Evolutionary conservation across 2,888 invertebrate genomes (phyloP).

Genomic region (Isoperla grammatica): DNA sequence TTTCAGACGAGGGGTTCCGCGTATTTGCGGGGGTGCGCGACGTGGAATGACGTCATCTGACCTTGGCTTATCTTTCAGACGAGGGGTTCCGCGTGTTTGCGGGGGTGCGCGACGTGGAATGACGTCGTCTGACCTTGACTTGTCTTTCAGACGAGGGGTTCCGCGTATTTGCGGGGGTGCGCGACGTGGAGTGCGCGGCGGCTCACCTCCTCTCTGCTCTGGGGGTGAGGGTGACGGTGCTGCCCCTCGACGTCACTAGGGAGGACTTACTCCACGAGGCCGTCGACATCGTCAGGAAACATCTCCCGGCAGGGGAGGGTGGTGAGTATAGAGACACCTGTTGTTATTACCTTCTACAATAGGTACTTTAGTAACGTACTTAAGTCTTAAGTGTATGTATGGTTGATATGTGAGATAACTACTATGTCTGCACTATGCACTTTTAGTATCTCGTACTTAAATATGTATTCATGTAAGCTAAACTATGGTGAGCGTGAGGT

Average conservation of each 20-base stretch:
- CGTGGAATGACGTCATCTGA: no score
- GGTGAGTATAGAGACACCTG: slow-evolving; percentile 56
- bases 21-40: slow-evolving; percentile 64
- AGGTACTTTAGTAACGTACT: no score
- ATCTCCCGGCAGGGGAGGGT: slow-evolving; percentile 76
- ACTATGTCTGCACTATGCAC: no score
- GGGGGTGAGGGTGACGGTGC: slow-evolving; percentile 47
- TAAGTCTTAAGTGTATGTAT: no score
- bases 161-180: slow-evolving; percentile 69
- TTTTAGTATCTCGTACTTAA: no score
- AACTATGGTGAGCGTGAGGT: no score
- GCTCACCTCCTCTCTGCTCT: slow-evolving; percentile 38
- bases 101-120: slow-evolving; percentile 46
- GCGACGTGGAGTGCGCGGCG: slow-evolving; percentile 26
- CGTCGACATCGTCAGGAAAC: slow-evolving; percentile 69
- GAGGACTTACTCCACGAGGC: slow-evolving; percentile 76
- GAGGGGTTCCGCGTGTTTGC: slow-evolving; percentile 74
- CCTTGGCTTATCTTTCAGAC: no score
- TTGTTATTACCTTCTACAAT: no score
- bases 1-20: slow-evolving; percentile 58
- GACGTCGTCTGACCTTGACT: no score
- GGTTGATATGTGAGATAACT: no score
- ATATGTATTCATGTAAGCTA: no score
- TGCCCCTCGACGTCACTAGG: slow-evolving; percentile 72
- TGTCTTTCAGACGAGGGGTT: slow-evolving; percentile 55